These are phyloP conservation scores for Drosophila punjabiensis DNA, from an alignment of 1,140 invertebrate species.

Conservation along the genomic window DNA sequence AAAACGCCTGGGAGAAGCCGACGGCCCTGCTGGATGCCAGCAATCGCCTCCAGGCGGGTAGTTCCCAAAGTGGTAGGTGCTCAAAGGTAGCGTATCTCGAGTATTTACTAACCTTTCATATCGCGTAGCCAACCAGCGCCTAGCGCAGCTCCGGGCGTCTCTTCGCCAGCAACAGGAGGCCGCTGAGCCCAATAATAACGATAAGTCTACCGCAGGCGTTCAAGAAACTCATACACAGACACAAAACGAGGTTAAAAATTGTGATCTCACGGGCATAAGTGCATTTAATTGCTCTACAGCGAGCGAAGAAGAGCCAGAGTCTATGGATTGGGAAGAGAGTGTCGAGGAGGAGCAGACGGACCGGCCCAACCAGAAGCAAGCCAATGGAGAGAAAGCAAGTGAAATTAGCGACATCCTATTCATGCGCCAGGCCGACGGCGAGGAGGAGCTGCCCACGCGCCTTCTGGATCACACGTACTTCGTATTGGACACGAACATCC, in stretches of 20 bases:
- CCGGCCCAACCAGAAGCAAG: neutral
- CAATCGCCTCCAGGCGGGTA: constrained; percentile 30
- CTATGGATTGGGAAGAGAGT: constrained; percentile 50
- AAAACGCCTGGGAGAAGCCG: constrained; percentile 60
- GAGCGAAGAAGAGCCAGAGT: constrained; percentile 15
- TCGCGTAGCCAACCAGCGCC: constrained; percentile 53
- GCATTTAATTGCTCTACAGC: constrained; percentile 11
- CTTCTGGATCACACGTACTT: constrained; percentile 50
- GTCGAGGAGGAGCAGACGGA: neutral
- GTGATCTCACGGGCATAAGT: neutral
- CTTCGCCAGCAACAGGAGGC: constrained; percentile 33
- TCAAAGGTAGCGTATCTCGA: rapidly evolving
- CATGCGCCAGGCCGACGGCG: constrained; percentile 15
- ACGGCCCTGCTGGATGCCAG: constrained; percentile 63
- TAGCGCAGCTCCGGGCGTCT: constrained; percentile 14
- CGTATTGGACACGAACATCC: constrained; percentile 60
- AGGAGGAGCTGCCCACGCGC: constrained; percentile 25
- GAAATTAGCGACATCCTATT: constrained; percentile 11
- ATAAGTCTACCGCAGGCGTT: neutral
- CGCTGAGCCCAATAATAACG: constrained; percentile 26
- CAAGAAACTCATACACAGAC: neutral
- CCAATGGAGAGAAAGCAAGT: neutral
- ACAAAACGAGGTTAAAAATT: neutral
- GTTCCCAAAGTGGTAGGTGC: constrained; percentile 46
- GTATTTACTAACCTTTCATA: neutral